These are phyloP conservation scores for Melierax canorus DNA, from an alignment of 2,113 vertebrate species.

Conservation along the genomic window DNA sequence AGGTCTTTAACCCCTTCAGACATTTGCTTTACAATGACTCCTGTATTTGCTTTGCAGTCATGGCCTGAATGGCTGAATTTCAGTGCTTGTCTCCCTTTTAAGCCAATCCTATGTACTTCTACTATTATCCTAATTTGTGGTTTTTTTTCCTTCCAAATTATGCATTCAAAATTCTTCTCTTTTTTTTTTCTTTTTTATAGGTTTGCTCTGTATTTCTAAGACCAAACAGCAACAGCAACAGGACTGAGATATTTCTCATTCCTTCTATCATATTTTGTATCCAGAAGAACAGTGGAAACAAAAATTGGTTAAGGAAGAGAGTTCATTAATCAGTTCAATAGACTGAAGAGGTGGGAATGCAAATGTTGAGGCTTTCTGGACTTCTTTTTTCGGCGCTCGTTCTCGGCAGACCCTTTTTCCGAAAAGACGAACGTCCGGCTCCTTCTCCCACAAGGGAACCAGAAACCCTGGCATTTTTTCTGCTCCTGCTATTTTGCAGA, in stretches of 20 bases:
- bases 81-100: background rate
- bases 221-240: background rate
- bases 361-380: background rate
- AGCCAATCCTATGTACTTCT: background rate
- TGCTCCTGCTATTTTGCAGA: too few species aligned
- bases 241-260: background rate
- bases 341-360: background rate
- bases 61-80: fast-evolving
- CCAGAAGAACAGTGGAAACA: background rate
- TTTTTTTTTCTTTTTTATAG: background rate
- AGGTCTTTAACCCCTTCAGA: background rate
- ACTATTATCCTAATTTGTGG: background rate
- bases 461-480: too few species aligned
- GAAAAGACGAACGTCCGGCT: too few species aligned
- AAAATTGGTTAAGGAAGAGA: background rate
- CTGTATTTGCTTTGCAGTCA: fast-evolving
- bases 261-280: background rate
- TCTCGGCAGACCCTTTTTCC: too few species aligned
- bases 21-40: background rate
- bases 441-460: too few species aligned
- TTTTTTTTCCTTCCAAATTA: background rate
- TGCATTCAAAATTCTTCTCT: background rate
- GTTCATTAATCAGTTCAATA: background rate
- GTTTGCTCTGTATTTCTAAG: background rate
- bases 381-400: too few species aligned